Evolutionary conservation across 2,797 vertebrate species (phyloP), one percentile per base, ranked within the genome.

Genomic region (Oceanodroma leucorhoa): DNA sequence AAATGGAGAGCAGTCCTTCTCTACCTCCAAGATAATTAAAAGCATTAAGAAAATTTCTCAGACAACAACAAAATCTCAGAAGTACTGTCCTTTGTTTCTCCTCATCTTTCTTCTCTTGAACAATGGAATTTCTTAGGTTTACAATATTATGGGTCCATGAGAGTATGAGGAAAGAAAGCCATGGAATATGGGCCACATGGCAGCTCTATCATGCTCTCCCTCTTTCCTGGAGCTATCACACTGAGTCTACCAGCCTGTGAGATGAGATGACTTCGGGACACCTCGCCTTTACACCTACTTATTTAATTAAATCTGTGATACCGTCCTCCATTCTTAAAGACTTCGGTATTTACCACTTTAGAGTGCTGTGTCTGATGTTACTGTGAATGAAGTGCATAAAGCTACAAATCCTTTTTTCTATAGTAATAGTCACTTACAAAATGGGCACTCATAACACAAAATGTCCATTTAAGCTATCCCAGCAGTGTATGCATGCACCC

Each of bases 291-390:
- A 40, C 48, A 55, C 24, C 16, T 40, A 53, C 20, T 41, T 55
- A 29, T 22, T 46, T 40, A 83, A 34, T 29, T 16, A n/a, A 40
- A 20, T 16, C 19, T 55, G 32, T 60, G 34, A 46, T 46, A n/a
- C 19, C 8, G 13, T 34, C 11, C 8, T 15, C 32, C 61, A 16
- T 30, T 40, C 30, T 81, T 60, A 61, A 83, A 53, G 17, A 43
- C 1, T 0, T 51, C 2, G 3, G 10, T 22, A 51, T 50, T 34
- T 61, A 51, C 16, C 51, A 65, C 18, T 19, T 64, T 3, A 48
- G 45, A 51, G 11, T 15, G 19, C 19, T 24, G 45, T 41, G 36
- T 50, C 46, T 51, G 21, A n/a, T 45, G 41, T 43, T 43, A 51
- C 9, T 70, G 48, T 51, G 46, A 82, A 51, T 41, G 6, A 60